Evolutionary conservation across 2,797 vertebrate genomes (phyloP), one percentile per base, ranked within the genome.

Genomic region (Columba guinea): DNA sequence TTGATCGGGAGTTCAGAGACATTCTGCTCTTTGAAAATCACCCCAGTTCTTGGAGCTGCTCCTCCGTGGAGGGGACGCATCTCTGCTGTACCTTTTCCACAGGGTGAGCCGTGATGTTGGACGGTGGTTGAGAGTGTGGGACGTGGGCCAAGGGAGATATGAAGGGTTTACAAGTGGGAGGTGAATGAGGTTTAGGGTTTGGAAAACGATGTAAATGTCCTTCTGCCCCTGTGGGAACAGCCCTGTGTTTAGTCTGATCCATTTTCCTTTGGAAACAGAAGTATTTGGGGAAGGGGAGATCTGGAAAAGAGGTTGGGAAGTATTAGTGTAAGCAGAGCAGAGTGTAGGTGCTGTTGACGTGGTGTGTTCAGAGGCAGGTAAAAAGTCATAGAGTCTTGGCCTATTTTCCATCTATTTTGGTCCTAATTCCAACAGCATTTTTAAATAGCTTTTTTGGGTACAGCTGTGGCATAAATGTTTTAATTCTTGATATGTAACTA

Each of bases 1-100:
- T 69, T 1, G 0, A 7, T 1, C 1, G 2, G 18, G 10, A 53
- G 44, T 59, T 41, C 0, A 4, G 30, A 64, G 49, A 35, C 5
- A 0, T 34, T 89, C 5, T 68, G 41, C 12, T 78, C 1, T 39
- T 53, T 55, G 83, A 58, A 88, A 78, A 51, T 41, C 24, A 15
- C n/a, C 5, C 2, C 3, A 13, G 13, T 34, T 64, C 8, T 46
- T 46, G 9, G 19, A 30, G n/a, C 49, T 75, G 35, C 56, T 74
- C 10, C 60, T 79, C 0, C 1, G 0, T 9, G 41, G 17, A 71
- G 53, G 17, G 49, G 53, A 44, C 23, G 18, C 13, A 7, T 53
- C 85, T 39, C 49, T 89, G 64, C 56, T 56, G 2, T 26, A 20
- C 5, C 39, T 39, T 58, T 49, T 20, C 63, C 20, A 6, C 18